Base-by-base conservation (phyloP, 2,888 invertebrate genomes). In the Crematogaster levior region DNA sequence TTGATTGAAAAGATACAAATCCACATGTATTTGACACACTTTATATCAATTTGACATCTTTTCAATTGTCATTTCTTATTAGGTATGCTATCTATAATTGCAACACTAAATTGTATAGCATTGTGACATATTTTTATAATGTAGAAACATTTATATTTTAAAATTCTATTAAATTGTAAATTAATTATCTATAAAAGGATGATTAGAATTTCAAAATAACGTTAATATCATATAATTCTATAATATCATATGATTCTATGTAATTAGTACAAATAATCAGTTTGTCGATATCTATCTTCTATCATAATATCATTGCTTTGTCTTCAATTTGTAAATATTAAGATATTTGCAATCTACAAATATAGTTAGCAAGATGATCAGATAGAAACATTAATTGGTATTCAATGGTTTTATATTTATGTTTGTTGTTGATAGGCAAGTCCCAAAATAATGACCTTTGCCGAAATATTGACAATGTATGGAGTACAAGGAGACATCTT, bases 381-480 rank as follows among this genome's bases (percentile, higher is more conserved):
- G 43, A 3, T 34, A 15, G 43, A 15, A 21, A 53, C 18, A 10
- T 61, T 40, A 34, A 70, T 18, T 15, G 24, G 3, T 43, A 18
- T 24, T 34, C 53, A 7, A 56, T 73, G 9, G 3, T 12, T 51
- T 74, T 79, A 21, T 73, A 37, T 56, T 74, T 74, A n/a, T 65
- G 46, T 68, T 58, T 2, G 30, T 73, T n/a, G n/a, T n/a, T n/a
- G 46, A 21, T 34, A 94, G 94, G 93, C 53, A 93, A 93, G 86
- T 91, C 94, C 92, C 94, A 93, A 92, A 93, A 92, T 91, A 24
- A 48, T 12, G 90, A 86, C 74, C 87, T 90, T 92, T 56, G 56
- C 84, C 91, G 88, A 90, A 91, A 91, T 90, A 86, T 80, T 73
- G 86, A 84, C 84, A 90, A 91, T 91, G 90, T 88, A 75, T 90